Base-by-base conservation (phyloP, 2,888 invertebrate genomes). In the Neocrepidodera transversa region DNA sequence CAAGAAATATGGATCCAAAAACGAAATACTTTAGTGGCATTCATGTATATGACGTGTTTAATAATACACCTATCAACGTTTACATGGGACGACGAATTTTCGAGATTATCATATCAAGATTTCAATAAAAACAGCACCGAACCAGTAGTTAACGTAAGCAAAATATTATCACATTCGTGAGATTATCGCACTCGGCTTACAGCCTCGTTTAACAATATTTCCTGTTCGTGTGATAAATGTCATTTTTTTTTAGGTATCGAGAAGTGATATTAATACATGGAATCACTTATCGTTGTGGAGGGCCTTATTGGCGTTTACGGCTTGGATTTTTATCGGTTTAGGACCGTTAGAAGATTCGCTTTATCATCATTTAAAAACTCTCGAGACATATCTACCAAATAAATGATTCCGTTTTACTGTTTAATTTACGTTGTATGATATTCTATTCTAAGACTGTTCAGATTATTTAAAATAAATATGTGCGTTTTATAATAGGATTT, bases 241-340 rank as follows among this genome's bases (percentile, higher is more conserved):
- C 7, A 36, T 30, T 63, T 64, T 52, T 53, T 59, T 82, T 8
- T 79, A 85, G 85, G 80, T 84, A 1, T 81, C 83, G 10, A 80
- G 80, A 64, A 81, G 81, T 14, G 80, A 84, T 4, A 81, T 85
- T 68, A 82, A 82, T 67, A 82, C 83, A 0, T 86, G 86, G 86
- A 85, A 84, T 0, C 83, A 85, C 63, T 81, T 86, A 63, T 86
- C 86, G 2, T 81, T 85, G 67, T 85, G 85, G 84, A 80, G 86
- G 13, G 84, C 85, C 0, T 80, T 85, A 2, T 76, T 86, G 8
- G 84, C 86, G 0, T 82, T 86, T 63, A 74, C 84, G 1, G 85
- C 85, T 0, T 77, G 86, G 70, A 81, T 84, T 0, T 83, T 86
- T 69, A 82, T 86, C 66, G 81, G 85, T 5, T 80, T 86, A 66